phyloP scores from a whole-genome alignment of 2,113 vertebrate species.

The Indri indri region DNA sequence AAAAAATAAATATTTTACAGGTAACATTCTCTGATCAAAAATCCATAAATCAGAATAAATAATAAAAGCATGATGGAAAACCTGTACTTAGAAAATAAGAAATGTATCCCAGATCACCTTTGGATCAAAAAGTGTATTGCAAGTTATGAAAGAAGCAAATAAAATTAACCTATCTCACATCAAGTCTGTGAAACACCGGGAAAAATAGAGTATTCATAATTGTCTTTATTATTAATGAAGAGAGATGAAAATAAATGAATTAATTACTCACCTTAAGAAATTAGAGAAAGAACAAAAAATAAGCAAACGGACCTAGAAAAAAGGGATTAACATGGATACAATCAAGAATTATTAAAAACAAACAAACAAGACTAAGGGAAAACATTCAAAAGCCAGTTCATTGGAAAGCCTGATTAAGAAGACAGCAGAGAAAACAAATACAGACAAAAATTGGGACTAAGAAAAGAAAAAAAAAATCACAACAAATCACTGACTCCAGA shows the following conservation, averaged over 20 bases:
- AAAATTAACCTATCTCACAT: background rate
- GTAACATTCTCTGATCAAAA: background rate
- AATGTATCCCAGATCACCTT: background rate
- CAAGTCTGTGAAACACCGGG: background rate
- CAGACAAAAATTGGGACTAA: background rate
- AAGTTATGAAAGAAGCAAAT: conserved; percentile 23
- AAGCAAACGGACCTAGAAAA: background rate
- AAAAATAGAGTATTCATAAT: background rate
- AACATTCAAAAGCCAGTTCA: background rate
- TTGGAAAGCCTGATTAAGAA: background rate
- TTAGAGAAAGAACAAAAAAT: conserved; percentile 41
- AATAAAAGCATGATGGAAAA: background rate
- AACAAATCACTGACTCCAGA: background rate
- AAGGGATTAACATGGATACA: background rate
- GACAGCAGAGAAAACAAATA: conserved; percentile 16
- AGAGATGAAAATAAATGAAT: background rate
- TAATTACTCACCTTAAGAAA: background rate
- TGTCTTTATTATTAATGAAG: conserved; percentile 37
- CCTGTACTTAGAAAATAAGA: background rate
- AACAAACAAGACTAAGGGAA: background rate
- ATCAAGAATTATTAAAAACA: conserved; percentile 51
- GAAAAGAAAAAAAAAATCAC: background rate
- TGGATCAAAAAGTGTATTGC: background rate
- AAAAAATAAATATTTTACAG: background rate
- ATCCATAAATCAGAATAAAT: background rate